Evolutionary conservation across 2,888 invertebrate genomes (phyloP), one percentile per base, ranked within the genome.

Genomic region (Temnothorax ravouxi): DNA sequence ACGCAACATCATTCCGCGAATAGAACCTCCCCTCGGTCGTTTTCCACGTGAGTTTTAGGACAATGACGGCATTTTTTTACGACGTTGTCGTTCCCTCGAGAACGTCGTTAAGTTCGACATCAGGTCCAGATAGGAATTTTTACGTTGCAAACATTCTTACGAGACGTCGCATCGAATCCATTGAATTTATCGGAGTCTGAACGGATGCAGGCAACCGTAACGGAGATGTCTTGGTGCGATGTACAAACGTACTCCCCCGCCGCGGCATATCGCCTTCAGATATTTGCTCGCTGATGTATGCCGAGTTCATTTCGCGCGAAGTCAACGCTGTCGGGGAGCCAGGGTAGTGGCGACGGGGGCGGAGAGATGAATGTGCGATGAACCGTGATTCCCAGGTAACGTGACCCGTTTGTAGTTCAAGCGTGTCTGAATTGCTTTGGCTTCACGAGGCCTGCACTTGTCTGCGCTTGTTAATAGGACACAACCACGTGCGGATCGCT

Each of bases 301-400:
- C 25, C 3, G 71, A 59, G 79, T 61, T 80, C 79, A 61, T 80
- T 80, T 71, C 79, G 47, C 47, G 59, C 47, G 18, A 59, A 71
- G 71, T 80, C 79, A 59, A 80, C 59, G 41, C 44, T 18, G 47
- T 34, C 56, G 44, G 41, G 3, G 50, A 29, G 59, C 29, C 41
- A 52, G 25, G 25, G 21, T 25, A 25, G 41, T 1, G 25, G 38
- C 38, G 29, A 34, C 61, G 41, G 15, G 41, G 62, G 18, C 21
- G 34, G 25, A 59, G 44, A 76, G 72, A 80, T 69, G 62, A 44
- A 61, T 72, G 82, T 62, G 59, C 79, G 67, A 59, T 74, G 84
- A 85, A 85, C 79, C 84, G 74, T 85, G 66, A 72, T 50, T 84
- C 66, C 67, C 61, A 85, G 79, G 85, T 84, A 85, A 85, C 84